Evolutionary conservation across 2,797 vertebrate species (phyloP), one percentile per base, ranked within the genome.

Genomic region (Lacerta agilis): DNA sequence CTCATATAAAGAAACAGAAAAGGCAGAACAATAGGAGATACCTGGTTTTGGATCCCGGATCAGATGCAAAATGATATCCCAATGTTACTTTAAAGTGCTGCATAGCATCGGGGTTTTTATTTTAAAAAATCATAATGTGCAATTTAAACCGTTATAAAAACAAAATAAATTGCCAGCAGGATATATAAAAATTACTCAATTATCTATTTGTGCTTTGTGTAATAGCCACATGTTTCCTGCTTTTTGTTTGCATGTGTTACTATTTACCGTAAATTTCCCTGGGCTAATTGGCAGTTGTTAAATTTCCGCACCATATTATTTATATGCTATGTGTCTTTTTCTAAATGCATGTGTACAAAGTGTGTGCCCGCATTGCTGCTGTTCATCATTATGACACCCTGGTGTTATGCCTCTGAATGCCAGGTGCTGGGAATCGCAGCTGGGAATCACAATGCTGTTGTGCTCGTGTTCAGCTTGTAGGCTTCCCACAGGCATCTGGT

Each of bases 61-160:
- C 88, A 87, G 89, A 90, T 45, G 88, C 80, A 93, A 83, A 94
- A 67, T 91, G 88, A 94, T 90, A 85, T 89, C 64, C 77, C 82
- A 5, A 5, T 82, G 36, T 78, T 45, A 84, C 33, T 84, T 76
- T 69, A 88, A 94, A 85, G 64, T 92, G 87, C 91, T 85, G 78
- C 85, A 79, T 77, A 89, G 76, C 25, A 58, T 75, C 49, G 13
- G 58, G 15, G 18, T 27, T 6, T 85, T 25, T 25, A 23, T 17
- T 76, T 25, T 23, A 20, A 80, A 86, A 41, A 61, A 87, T 88
- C 83, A 79, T 89, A 83, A 82, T 43, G 1, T 67, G 7, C 91
- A 92, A 94, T 95, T 94, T 94, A 95, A 92, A 92, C 27, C 92
- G 45, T 84, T 71, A 83, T 27, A 90, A 94, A 88, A 79, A 66